Evolutionary conservation across 2,113 vertebrate genomes (phyloP).

Genomic region (Oncorhynchus clarkii): DNA sequence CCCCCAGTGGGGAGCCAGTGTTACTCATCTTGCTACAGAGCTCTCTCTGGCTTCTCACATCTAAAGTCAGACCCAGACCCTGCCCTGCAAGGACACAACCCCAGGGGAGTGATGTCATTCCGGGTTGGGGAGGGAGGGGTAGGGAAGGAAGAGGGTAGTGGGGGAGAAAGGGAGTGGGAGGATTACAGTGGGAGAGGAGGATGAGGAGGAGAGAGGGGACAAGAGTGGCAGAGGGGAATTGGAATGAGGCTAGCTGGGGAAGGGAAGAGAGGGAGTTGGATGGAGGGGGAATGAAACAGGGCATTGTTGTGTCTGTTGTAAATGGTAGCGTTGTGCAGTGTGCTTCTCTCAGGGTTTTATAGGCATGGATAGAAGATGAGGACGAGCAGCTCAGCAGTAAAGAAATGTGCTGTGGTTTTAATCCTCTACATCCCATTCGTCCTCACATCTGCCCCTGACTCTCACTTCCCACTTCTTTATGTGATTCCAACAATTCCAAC

Average conservation of each 20-base stretch:
- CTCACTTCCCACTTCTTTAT: neutral
- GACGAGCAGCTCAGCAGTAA: neutral
- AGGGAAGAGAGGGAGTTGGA: neutral
- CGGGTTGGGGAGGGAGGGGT: neutral
- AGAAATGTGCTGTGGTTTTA: neutral
- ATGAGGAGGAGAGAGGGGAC: neutral
- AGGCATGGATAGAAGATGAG: neutral
- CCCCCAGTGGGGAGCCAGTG: too few relatives aligned
- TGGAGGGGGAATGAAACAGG: neutral
- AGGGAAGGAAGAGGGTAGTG: neutral
- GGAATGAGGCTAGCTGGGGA: neutral
- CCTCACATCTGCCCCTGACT: neutral
- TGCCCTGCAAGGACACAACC: neutral
- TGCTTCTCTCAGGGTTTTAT: neutral
- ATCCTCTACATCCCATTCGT: neutral
- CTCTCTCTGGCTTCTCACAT: neutral
- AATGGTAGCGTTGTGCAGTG: neutral
- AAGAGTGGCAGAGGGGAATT: neutral
- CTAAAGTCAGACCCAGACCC: slow-evolving; percentile 4
- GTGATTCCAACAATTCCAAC: slow-evolving; percentile 21
- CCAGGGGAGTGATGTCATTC: neutral
- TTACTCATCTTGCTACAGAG: too few relatives aligned
- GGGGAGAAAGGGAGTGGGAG: neutral
- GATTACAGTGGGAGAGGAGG: neutral
- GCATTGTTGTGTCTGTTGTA: neutral